Percentiles rank a stretch among this genome's conserved stretches.
phyloP scores from a whole-genome alignment of 1,140 invertebrate genomes.

The Scaptomyza montana region DNA sequence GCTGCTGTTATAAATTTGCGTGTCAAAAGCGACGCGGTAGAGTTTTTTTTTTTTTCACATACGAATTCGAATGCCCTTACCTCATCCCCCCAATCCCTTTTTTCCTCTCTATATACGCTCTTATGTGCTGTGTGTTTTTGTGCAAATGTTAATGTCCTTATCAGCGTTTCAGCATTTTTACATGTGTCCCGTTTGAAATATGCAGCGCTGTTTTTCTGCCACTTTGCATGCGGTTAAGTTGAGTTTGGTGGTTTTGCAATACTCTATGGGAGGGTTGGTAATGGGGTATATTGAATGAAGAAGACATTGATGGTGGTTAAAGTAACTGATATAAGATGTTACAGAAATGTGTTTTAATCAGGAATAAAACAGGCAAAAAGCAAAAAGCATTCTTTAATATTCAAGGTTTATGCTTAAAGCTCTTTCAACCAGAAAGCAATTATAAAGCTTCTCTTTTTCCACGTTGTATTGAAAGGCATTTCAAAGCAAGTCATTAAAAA shows the following conservation, averaged over 20 bases:
- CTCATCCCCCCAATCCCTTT: background rate
- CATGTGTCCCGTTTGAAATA: slow-evolving; percentile 81
- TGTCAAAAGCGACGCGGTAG: slow-evolving; percentile 77
- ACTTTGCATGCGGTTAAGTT: slow-evolving; percentile 70
- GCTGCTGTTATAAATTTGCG: slow-evolving; percentile 76
- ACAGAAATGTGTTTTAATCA: background rate
- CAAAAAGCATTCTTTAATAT: no score
- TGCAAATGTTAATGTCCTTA: slow-evolving; percentile 80
- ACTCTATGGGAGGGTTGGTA: background rate
- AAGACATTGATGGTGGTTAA: background rate
- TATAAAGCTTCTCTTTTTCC: no score
- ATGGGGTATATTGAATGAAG: background rate
- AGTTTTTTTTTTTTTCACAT: slow-evolving; percentile 74
- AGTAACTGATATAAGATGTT: background rate
- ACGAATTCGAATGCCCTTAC: slow-evolving; percentile 50
- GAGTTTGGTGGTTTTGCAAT: slow-evolving; percentile 36
- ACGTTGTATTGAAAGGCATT: no score
- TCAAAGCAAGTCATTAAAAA: no score
- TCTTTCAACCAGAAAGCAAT: no score
- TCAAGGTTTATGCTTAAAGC: no score
- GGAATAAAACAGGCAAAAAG: no score
- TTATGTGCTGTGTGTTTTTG: slow-evolving; percentile 18
- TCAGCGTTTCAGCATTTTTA: slow-evolving; percentile 80
- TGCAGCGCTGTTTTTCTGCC: slow-evolving; percentile 74
- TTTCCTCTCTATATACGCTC: background rate